phyloP scores from a whole-genome alignment of 64 coral and sea anemone genomes.

The Pachyseris speciosa region DNA sequence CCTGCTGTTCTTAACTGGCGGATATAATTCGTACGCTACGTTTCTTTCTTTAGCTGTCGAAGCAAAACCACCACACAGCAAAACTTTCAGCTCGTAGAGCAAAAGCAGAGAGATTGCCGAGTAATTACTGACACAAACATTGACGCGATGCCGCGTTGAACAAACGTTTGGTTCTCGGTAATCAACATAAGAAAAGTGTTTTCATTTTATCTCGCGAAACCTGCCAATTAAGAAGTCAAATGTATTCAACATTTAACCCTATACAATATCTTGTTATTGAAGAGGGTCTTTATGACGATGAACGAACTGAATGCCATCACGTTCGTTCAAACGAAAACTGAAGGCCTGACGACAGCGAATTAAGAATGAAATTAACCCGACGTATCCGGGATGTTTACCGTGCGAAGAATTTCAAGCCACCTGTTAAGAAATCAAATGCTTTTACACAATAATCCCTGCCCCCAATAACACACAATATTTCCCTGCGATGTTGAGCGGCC shows the following conservation, averaged over 20 bases:
- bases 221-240: slow-evolving; percentile 68
- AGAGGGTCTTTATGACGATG: not conserved
- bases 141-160: not conserved
- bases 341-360: not conserved
- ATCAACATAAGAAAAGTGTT: slow-evolving; percentile 68
- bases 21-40: not conserved
- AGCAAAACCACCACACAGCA: not conserved
- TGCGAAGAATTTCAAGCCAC: not conserved
- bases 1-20: not conserved
- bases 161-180: not conserved
- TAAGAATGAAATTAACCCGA: not conserved
- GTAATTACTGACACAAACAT: not conserved
- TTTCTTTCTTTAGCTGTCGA: not conserved
- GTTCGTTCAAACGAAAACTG: not conserved
- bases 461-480: not conserved
- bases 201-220: slow-evolving; percentile 73
- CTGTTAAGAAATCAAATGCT: not conserved
- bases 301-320: slow-evolving; percentile 16
- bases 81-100: not conserved
- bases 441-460: not conserved
- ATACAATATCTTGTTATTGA: slow-evolving; percentile 61
- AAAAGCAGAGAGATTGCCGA: not conserved
- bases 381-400: not conserved
- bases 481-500: not conserved
- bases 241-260: slow-evolving; percentile 66